phyloP scores from a whole-genome alignment of 2,888 invertebrate genomes.

The Scaptomyza parva region DNA sequence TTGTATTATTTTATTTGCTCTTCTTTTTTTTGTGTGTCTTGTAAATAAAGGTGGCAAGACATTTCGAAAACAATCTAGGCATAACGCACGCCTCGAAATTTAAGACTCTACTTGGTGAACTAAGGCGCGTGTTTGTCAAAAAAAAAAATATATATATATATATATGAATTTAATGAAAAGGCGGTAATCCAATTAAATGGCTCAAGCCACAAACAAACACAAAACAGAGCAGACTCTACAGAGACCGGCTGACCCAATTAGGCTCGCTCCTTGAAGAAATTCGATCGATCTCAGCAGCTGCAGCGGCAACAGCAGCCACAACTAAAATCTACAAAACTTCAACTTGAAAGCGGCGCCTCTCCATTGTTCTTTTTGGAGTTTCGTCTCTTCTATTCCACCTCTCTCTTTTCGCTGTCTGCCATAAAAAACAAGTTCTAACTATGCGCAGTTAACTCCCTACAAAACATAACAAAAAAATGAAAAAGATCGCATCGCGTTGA shows the following conservation, averaged over 20 bases:
- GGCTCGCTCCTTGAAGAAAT: slow-evolving; percentile 62
- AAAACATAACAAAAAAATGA: slow-evolving; percentile 6
- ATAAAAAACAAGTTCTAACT: slow-evolving; percentile 74
- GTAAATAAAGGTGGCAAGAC: slow-evolving; percentile 48
- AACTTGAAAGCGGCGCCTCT: slow-evolving; percentile 81
- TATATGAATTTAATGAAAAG: slow-evolving; percentile 71
- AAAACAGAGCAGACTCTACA: slow-evolving; percentile 19
- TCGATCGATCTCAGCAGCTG: slow-evolving; percentile 37
- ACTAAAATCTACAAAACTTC: too few relatives aligned
- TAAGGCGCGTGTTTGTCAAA: slow-evolving; percentile 63
- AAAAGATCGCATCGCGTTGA: slow-evolving; percentile 75
- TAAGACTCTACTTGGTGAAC: slow-evolving; percentile 38
- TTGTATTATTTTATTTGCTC: slow-evolving; percentile 24
- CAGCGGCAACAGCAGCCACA: slow-evolving; percentile 2
- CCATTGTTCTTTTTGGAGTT: slow-evolving; percentile 61
- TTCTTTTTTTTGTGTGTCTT: slow-evolving; percentile 15
- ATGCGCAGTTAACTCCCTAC: slow-evolving; percentile 68
- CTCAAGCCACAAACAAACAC: slow-evolving; percentile 44
- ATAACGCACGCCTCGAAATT: slow-evolving; percentile 36
- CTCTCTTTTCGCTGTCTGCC: slow-evolving; percentile 2
- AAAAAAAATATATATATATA: slow-evolving; percentile 20
- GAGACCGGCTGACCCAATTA: slow-evolving; percentile 81
- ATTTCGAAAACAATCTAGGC: slow-evolving; percentile 35
- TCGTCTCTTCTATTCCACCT: background rate
- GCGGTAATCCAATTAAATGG: slow-evolving; percentile 83